Percentiles rank a stretch among this genome's conserved stretches.
Conservation (phyloP, 2,888 invertebrate genomes). For the Pimpla rufipes region DNA sequence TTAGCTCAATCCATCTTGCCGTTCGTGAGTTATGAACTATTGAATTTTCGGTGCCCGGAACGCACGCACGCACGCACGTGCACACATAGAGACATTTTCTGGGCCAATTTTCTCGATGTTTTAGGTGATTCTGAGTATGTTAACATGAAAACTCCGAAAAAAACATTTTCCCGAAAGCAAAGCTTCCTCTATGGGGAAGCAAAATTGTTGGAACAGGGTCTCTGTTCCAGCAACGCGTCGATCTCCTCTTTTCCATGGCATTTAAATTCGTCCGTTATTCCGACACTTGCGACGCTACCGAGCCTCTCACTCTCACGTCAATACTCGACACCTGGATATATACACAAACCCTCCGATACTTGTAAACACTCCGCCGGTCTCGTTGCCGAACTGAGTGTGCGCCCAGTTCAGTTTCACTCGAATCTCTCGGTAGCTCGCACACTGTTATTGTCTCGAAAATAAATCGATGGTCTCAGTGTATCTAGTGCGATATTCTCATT, state of each 20-base stretch:
- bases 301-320: not conserved
- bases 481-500: not conserved
- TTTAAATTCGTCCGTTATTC: not conserved
- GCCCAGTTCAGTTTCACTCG: not conserved
- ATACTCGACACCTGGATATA: not conserved
- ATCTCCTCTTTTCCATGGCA: not conserved
- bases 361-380: constrained; percentile 10
- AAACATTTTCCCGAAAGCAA: no score
- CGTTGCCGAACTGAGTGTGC: not conserved
- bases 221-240: constrained; percentile 12
- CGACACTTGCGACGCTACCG: not conserved
- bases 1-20: no score
- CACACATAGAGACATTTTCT: no score
- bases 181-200: no score
- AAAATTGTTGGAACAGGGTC: no score
- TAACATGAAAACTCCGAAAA: no score
- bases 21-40: no score
- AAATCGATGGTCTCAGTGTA: not conserved
- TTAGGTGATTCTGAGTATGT: no score
- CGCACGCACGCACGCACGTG: no score
- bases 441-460: not conserved
- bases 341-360: not conserved
- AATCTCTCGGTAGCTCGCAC: not conserved
- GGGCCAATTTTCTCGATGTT: no score
- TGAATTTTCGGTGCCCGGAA: no score